These are phyloP conservation scores for Oreotrochilus melanogaster DNA, from an alignment of 2,113 vertebrate species.

Conservation along the genomic window DNA sequence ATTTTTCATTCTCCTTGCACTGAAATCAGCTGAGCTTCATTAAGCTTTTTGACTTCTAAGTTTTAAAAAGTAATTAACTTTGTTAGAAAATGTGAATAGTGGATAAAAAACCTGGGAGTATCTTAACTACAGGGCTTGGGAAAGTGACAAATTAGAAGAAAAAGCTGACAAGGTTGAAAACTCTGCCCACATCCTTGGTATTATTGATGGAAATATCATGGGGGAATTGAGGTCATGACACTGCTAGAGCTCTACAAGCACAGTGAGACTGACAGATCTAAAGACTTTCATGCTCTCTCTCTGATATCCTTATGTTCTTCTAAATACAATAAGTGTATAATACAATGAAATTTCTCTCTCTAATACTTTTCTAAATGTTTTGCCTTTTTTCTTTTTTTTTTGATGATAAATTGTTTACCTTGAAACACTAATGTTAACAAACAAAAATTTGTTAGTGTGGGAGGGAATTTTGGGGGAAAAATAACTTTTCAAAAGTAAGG, in stretches of 20 bases:
- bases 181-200: background rate
- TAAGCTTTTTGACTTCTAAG: background rate
- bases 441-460: background rate
- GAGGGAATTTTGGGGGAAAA: background rate
- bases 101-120: background rate
- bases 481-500: background rate
- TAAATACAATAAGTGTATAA: background rate
- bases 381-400: background rate
- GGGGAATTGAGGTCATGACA: background rate
- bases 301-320: background rate
- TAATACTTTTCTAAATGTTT: background rate
- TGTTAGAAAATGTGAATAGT: constrained; percentile 9
- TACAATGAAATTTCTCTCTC: background rate
- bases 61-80: background rate
- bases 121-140: background rate
- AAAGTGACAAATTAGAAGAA: background rate
- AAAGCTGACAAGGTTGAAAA: background rate
- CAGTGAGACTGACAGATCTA: background rate
- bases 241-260: background rate
- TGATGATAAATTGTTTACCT: background rate
- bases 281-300: background rate
- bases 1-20: constrained; percentile 1
- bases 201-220: background rate
- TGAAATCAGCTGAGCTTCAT: background rate
- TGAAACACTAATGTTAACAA: background rate